Base-by-base conservation (phyloP, 2,113 vertebrate species). In the Corapipo altera region DNA sequence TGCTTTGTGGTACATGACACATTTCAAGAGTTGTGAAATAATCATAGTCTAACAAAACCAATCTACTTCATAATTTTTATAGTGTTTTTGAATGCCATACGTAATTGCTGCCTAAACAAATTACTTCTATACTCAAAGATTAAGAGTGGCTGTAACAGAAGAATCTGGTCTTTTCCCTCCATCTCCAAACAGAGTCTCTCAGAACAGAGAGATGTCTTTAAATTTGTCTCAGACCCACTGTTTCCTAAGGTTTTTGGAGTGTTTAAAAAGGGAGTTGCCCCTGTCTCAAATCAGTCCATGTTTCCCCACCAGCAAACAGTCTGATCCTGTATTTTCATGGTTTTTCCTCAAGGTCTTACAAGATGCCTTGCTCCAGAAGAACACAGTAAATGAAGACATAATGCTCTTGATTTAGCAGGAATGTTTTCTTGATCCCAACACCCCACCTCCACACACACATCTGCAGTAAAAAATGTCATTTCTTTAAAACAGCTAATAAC, bases 21-120 rank as follows among this genome's bases (percentile, higher is more conserved):
- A 5, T 67, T 91, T 72, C 44, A 54, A 64, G 51, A 81, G 48
- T 15, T 81, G 64, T 57, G 73, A 89, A 61, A 95, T 69, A 93
- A 94, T 71, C n/a, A 64, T 2, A 91, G 61, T 23, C 72, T 44
- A 88, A 61, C 88, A 93, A 95, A 96, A 91, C 9, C 85, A 78
- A 92, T 67, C 75, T 81, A 84, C 22, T 75, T 72, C 20, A 43
- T 73, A 58, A 54, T 77, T 88, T 91, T 79, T 74, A 39, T 20
- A 27, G 33, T 13, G 24, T 49, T 90, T 57, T 28, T 74, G 35
- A 91, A 67, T 88, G 44, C 57, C 76, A 65, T 72, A 86, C 43
- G 72, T 69, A 93, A 96, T 73, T 27, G 33, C 44, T 88, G 43
- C 48, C 88, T 49, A 55, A 83, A 32, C 43, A 88, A 95, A 92